Conservation (phyloP, 2,113 vertebrate species). For the Herpetotheres cachinnans region DNA sequence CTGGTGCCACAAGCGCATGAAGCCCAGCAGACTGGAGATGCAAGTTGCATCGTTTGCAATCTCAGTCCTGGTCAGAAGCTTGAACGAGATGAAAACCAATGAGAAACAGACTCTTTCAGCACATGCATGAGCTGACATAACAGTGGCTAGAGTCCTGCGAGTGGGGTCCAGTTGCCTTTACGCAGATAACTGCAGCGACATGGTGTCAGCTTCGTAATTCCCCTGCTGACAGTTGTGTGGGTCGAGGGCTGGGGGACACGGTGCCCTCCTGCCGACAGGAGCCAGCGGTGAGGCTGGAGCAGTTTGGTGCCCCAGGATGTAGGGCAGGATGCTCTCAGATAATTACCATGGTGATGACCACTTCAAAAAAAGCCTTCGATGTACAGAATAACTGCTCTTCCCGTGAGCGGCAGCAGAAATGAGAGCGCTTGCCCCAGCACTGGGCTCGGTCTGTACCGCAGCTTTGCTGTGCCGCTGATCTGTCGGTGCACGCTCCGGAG, state of each 20-base stretch:
- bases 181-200: neutral
- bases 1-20: neutral
- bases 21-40: neutral
- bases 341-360: neutral
- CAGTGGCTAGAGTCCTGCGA: neutral
- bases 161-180: too few species aligned
- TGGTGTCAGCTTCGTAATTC: accelerated
- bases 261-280: neutral
- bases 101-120: too few species aligned
- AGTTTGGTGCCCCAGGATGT: neutral
- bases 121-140: neutral
- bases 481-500: neutral
- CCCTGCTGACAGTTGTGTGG: accelerated
- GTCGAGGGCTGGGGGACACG: neutral
- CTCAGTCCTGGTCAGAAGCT: neutral
- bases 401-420: neutral
- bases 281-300: neutral
- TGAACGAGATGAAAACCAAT: accelerated
- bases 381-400: neutral
- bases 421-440: neutral
- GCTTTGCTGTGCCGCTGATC: neutral
- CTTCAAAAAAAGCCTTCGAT: neutral
- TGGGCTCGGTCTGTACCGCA: neutral
- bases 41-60: accelerated
- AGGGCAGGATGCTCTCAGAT: neutral